Percentiles rank a stretch among this genome's conserved stretches.
Conservation (phyloP, 2,888 invertebrate genomes). For the Troglohyphantes excavatus region DNA sequence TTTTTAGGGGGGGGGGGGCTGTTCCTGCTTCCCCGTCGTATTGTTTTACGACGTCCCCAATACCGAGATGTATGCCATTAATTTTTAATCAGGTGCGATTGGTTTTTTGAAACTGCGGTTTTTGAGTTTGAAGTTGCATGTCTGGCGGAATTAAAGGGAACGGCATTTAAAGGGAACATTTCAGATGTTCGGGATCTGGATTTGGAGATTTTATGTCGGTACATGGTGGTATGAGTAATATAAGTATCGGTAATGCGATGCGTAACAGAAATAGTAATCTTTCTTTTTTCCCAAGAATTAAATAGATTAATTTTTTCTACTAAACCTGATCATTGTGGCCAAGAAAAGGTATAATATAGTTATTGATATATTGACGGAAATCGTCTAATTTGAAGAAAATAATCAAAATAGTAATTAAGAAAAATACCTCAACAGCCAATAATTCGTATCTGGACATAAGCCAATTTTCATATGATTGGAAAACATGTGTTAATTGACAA, state of each 20-base stretch:
- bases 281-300: too few species aligned
- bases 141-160: conserved; percentile 24
- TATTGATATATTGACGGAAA: too few species aligned
- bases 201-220: not conserved
- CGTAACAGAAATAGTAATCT: not conserved
- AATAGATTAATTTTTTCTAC: too few species aligned
- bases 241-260: not conserved
- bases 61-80: conserved; percentile 44
- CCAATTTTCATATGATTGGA: too few species aligned
- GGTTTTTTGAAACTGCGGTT: conserved; percentile 2
- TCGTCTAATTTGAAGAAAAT: too few species aligned
- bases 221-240: not conserved
- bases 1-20: not conserved
- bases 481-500: too few species aligned
- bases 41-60: conserved; percentile 46
- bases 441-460: too few species aligned
- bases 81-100: conserved; percentile 57
- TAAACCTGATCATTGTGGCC: too few species aligned
- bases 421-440: too few species aligned
- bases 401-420: too few species aligned
- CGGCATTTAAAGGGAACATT: not conserved
- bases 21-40: conserved; percentile 8
- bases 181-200: not conserved
- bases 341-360: too few species aligned
- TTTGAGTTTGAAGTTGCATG: conserved; percentile 30